phyloP scores from a whole-genome alignment of 2,797 vertebrate species.

The Eulemur albifrons region DNA sequence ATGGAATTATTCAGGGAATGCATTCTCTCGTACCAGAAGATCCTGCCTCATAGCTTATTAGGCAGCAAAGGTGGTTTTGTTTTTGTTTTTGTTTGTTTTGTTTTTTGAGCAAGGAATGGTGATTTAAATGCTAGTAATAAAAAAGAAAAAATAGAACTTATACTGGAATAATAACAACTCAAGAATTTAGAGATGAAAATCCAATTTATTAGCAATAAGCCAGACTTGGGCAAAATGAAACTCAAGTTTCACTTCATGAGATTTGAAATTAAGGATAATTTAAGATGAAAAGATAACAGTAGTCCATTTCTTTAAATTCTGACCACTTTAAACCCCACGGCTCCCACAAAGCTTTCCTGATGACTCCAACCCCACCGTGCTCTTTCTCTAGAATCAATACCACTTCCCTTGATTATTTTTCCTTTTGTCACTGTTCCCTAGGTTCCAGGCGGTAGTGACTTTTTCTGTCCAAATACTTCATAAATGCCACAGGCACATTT shows the following conservation, averaged over 20 bases:
- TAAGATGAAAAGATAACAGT: constrained; percentile 15
- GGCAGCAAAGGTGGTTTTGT: not conserved
- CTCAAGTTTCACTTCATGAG: not conserved
- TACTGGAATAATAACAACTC: not conserved
- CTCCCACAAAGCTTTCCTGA: not conserved
- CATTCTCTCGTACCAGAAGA: not conserved
- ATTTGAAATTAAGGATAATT: constrained; percentile 36
- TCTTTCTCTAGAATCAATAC: constrained; percentile 17
- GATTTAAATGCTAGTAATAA: constrained; percentile 4
- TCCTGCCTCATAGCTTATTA: not conserved
- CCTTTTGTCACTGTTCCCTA: not conserved
- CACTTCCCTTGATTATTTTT: not conserved
- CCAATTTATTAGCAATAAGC: constrained; percentile 23
- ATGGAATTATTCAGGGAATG: not conserved
- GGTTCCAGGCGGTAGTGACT: not conserved
- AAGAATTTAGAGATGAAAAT: constrained; percentile 10
- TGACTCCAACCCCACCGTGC: not conserved
- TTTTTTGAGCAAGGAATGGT: not conserved
- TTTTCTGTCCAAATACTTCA: not conserved
- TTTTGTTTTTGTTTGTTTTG: not conserved
- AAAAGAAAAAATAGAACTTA: not conserved
- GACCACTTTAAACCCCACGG: not conserved
- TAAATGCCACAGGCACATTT: not conserved
- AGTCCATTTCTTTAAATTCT: constrained; percentile 10
- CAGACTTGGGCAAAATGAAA: constrained; percentile 19